Evolutionary conservation across 1,140 invertebrate species (phyloP).

Genomic region (Drosophila nigromelanica): DNA sequence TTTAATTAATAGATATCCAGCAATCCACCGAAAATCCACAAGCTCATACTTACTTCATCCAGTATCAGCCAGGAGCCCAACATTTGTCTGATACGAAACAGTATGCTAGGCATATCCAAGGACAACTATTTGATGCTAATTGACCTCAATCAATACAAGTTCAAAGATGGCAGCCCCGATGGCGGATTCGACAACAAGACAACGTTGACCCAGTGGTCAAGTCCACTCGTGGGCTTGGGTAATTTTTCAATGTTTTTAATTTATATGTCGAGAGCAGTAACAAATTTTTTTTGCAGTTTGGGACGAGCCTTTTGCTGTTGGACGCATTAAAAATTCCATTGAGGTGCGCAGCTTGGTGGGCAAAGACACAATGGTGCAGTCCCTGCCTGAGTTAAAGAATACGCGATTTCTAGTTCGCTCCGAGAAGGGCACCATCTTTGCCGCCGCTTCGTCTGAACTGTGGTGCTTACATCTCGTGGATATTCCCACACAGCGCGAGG

Average conservation of each 20-base stretch:
- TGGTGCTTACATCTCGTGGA: constrained; percentile 93
- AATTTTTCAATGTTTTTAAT: background rate
- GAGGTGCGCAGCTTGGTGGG: constrained; percentile 92
- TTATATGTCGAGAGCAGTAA: background rate
- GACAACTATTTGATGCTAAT: constrained; percentile 74
- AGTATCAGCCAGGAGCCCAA: constrained; percentile 92
- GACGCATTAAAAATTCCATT: constrained; percentile 91
- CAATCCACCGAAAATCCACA: constrained; percentile 62
- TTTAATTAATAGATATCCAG: constrained; percentile 52
- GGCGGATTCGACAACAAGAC: constrained; percentile 51
- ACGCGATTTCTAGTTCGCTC: constrained; percentile 88
- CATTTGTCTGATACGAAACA: constrained; percentile 86
- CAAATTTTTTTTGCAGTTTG: constrained; percentile 87
- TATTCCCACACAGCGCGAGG: constrained; percentile 91
- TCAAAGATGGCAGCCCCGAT: constrained; percentile 39
- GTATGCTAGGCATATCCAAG: constrained; percentile 72
- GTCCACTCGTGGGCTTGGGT: constrained; percentile 68
- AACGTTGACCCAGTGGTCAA: constrained; percentile 61
- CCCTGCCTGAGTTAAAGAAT: constrained; percentile 88
- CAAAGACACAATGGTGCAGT: constrained; percentile 90
- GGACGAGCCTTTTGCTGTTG: constrained; percentile 95
- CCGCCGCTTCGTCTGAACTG: constrained; percentile 93
- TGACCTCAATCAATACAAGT: constrained; percentile 64
- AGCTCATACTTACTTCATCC: constrained; percentile 92
- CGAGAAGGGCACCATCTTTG: constrained; percentile 91